phyloP scores from a whole-genome alignment of 2,888 invertebrate species.

The Pristionchus fissidentatus region DNA sequence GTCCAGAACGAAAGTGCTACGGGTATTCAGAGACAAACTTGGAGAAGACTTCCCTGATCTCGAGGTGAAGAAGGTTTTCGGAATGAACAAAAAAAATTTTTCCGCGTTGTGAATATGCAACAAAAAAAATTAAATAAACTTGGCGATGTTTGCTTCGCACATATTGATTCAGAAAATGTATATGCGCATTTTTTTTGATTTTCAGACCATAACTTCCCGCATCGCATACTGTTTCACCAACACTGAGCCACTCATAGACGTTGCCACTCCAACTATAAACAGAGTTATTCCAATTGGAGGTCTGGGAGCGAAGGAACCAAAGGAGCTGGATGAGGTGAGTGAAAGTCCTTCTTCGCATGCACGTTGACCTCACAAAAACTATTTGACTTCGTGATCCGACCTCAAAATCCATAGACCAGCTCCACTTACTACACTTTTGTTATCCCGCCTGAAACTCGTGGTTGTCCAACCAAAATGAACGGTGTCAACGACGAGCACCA shows the following conservation, averaged over 20 bases:
- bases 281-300: slow-evolving; percentile 56
- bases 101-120: too few relatives aligned
- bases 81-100: too few relatives aligned
- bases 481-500: too few relatives aligned
- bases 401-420: too few relatives aligned
- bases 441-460: too few relatives aligned
- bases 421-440: too few relatives aligned
- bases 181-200: background rate
- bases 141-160: too few relatives aligned
- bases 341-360: background rate
- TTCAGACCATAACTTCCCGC: slow-evolving; percentile 50
- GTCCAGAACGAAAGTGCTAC: slow-evolving; percentile 1
- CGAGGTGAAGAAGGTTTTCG: background rate
- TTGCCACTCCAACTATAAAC: slow-evolving; percentile 52
- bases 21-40: slow-evolving; percentile 4
- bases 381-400: background rate
- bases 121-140: too few relatives aligned
- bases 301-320: slow-evolving; percentile 26
- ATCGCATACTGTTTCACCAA: slow-evolving; percentile 55
- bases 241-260: slow-evolving; percentile 55
- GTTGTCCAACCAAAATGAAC: too few relatives aligned
- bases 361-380: too few relatives aligned
- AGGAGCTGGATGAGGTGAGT: slow-evolving; percentile 23
- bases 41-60: slow-evolving; percentile 10
- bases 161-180: too few relatives aligned